Base-by-base conservation (phyloP, 2,113 vertebrate species). In the Eptatretus burgeri region DNA sequence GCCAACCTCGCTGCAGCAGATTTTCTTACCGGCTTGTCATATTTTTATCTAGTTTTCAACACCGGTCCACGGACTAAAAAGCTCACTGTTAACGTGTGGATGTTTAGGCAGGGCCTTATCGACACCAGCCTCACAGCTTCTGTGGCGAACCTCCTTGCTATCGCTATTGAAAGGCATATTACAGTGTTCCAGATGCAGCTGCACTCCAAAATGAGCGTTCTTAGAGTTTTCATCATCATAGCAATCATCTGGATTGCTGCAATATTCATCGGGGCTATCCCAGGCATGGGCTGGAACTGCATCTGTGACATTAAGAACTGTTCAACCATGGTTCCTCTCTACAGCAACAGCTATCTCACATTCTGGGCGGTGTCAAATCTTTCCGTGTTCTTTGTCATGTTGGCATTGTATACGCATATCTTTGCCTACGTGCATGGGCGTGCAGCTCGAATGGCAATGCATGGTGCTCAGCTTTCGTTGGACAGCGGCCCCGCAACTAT, bases 221-320 rank as follows among this genome's bases (percentile, higher is more conserved):
- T 83, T 66, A 78, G 91, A 66, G 91, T 98, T 72, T 88, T 79
- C 0, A 74, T 88, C 69, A 76, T 98, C 63, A 94, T 98, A 7
- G 69, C 81, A 66, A 73, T 80, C 0, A 80, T 87, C 67, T 98
- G 91, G 91, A 79, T 72, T 50, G 74, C 88, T 13, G 86, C 91
- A 4, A 82, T 93, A 69, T 81, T 93, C 67, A 86, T 98, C 86
- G 88, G 84, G 1, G 77, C 86, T 0, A 82, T 95, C 66, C 91
- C 91, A 12, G 87, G 81, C 1, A 67, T 98, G 68, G 91, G 89
- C 50, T 98, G 91, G 91, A 89, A 98, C 72, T 98, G 91, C 69
- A 80, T 94, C 67, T 98, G 91, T 68, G 75, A 81, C 72, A 78
- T 89, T 68, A 68, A 67, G 0, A 67, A 73, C 64, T 98, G 91